A percentile compares a stretch with the other conserved stretches of the same genome.
phyloP scores from a whole-genome alignment of 2,113 vertebrate species.

The Anhinga rufa region DNA sequence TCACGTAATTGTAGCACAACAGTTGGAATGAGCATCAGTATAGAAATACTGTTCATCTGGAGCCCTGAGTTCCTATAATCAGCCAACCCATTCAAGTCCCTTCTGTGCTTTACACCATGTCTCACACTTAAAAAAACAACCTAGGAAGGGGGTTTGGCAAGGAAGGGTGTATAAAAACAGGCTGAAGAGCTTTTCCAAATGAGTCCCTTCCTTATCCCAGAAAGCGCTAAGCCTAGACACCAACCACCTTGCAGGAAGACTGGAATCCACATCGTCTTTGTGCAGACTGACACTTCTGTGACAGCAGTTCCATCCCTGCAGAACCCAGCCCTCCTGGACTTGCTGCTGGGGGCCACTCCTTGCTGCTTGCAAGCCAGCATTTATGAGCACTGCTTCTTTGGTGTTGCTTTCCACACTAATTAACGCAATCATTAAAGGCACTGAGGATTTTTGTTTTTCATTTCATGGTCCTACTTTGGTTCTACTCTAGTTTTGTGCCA shows the following conservation, averaged over 20 bases:
- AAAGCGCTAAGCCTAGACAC: neutral
- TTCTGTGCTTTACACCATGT: neutral
- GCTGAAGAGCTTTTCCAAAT: neutral
- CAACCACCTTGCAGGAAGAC: neutral
- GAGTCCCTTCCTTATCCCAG: neutral
- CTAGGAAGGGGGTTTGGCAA: neutral
- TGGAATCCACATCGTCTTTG: neutral
- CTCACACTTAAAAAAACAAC: neutral
- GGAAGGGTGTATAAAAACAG: neutral
- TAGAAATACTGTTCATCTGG: neutral
- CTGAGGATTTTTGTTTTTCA: neutral
- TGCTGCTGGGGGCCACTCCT: neutral
- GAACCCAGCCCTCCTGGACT: neutral
- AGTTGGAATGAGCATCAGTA: neutral
- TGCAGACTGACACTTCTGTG: accelerated
- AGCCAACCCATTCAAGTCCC: neutral
- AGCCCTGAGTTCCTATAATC: neutral
- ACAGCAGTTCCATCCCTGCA: neutral
- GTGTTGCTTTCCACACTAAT: neutral
- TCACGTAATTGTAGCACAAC: neutral
- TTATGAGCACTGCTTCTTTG: neutral
- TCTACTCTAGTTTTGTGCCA: neutral
- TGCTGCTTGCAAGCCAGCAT: neutral
- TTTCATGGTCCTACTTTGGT: neutral
- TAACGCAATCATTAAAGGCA: neutral